Base-by-base conservation (phyloP, 2,797 vertebrate species). In the Acridotheres tristis region DNA sequence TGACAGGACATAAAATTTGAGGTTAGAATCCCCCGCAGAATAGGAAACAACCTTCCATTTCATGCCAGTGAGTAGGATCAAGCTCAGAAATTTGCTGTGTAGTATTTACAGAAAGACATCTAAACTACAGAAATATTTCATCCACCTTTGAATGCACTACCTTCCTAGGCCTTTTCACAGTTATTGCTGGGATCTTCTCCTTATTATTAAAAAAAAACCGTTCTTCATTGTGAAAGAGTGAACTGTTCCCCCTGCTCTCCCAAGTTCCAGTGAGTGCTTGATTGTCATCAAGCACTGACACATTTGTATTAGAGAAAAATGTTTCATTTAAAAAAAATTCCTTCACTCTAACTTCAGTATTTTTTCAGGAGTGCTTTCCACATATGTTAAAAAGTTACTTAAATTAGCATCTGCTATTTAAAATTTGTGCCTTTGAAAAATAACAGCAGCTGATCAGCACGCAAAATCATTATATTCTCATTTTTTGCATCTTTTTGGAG, bases 321-420 rank as follows among this genome's bases (percentile, higher is more conserved):
- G 42, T 29, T 78, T 54, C 53, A 82, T 69, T 53, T 11, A 36
- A 75, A 73, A 73, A 51, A 50, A 27, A 22, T 1, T 1, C 21
- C 42, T 76, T 58, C 36, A 29, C 36, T 84, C 30, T 47, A 42
- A 59, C 71, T 63, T 50, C 27, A 88, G 29, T 54, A 11, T 65
- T 86, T 90, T 69, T 92, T 88, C 73, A 88, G 78, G 58, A 88
- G 17, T 40, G 48, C 13, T 88, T 93, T 92, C 55, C 74, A 57
- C 10, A 2, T 73, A 63, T 13, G 43, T 85, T 81, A 4, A 69
- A 85, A 93, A 51, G 18, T 65, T 62, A 36, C 53, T 85, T 79
- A 84, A 92, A 81, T 89, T 88, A 88, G 63, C 36, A 59, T 45
- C 50, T 59, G n/a, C 21, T 48, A 63, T 73, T 84, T 95, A 69